These are phyloP conservation scores for Nematopogon swammerdamellus DNA, from an alignment of 2,888 invertebrate genomes.

Conservation along the genomic window DNA sequence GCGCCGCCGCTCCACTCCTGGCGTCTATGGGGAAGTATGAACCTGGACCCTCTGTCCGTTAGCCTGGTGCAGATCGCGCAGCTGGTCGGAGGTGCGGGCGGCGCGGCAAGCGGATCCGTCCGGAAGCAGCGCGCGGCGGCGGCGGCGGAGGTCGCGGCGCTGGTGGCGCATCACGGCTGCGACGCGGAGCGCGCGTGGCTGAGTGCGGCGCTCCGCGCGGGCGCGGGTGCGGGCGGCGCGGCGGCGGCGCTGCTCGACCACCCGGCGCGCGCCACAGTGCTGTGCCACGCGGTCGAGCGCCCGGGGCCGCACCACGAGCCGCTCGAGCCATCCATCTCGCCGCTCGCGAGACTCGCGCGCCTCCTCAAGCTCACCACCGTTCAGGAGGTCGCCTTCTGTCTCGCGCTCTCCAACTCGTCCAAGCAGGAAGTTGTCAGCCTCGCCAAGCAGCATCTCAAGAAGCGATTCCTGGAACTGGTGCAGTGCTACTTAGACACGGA, in stretches of 20 bases:
- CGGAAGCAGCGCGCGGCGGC: slow-evolving; percentile 67
- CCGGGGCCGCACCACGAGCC: slow-evolving; percentile 29
- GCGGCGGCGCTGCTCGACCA: slow-evolving; percentile 76
- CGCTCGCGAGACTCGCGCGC: slow-evolving; percentile 82
- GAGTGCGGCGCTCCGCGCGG: slow-evolving; percentile 60
- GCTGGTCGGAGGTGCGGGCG: slow-evolving; percentile 87
- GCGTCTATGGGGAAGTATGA: slow-evolving; percentile 79
- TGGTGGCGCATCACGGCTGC: slow-evolving; percentile 28
- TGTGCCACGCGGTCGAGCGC: slow-evolving; percentile 86
- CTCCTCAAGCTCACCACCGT: slow-evolving; percentile 82
- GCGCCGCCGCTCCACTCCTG: background rate
- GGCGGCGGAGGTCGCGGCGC: slow-evolving; percentile 67
- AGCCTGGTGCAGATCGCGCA: slow-evolving; percentile 98
- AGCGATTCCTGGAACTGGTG: slow-evolving; percentile 80
- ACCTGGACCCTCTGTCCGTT: slow-evolving; percentile 98
- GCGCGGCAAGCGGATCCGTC: slow-evolving; percentile 63
- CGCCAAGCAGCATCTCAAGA: slow-evolving; percentile 76
- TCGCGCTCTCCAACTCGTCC: slow-evolving; percentile 79
- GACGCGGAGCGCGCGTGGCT: slow-evolving; percentile 50
- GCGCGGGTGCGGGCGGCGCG: slow-evolving; percentile 76
- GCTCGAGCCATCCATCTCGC: slow-evolving; percentile 69
- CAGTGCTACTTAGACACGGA: slow-evolving; percentile 80
- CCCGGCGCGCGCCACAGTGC: slow-evolving; percentile 81
- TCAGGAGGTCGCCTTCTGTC: slow-evolving; percentile 88
- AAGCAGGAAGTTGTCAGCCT: slow-evolving; percentile 70